Evolutionary conservation across 2,797 vertebrate species (phyloP).

Genomic region (Cephalopachus bancanus): DNA sequence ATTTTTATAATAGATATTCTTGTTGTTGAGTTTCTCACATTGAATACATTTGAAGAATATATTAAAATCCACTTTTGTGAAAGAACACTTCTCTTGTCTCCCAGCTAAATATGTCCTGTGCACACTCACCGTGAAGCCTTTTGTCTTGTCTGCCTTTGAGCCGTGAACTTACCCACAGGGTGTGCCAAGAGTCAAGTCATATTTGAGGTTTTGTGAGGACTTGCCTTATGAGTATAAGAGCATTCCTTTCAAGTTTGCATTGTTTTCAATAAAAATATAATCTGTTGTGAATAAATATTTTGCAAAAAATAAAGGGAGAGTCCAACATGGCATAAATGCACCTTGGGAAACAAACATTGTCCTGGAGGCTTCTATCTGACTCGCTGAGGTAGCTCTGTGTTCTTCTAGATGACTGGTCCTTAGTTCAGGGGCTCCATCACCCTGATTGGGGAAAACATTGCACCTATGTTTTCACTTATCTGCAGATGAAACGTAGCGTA

Average conservation of each 20-base stretch:
- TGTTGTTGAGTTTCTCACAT: conserved; percentile 5
- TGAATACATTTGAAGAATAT: neutral
- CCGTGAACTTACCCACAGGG: neutral
- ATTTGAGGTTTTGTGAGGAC: neutral
- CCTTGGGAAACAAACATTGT: neutral
- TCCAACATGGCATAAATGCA: neutral
- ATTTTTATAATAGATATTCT: conserved; percentile 17
- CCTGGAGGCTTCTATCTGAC: neutral
- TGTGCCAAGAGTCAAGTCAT: neutral
- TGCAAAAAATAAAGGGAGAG: neutral
- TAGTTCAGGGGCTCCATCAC: neutral
- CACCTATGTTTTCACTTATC: neutral
- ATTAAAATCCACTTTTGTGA: conserved; percentile 16
- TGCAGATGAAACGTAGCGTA: neutral
- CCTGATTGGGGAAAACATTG: neutral
- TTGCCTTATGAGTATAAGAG: neutral
- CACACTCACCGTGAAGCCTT: neutral
- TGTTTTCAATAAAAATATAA: conserved; percentile 62
- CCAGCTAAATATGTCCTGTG: neutral
- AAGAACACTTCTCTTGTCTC: neutral
- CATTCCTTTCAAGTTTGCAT: conserved; percentile 51
- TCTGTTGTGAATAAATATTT: neutral
- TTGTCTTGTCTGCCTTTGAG: neutral
- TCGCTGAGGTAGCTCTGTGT: neutral
- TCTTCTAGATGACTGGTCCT: neutral